These are phyloP conservation scores for Centropyge bicolor DNA, from an alignment of 2,797 vertebrate species.

Conservation along the genomic window DNA sequence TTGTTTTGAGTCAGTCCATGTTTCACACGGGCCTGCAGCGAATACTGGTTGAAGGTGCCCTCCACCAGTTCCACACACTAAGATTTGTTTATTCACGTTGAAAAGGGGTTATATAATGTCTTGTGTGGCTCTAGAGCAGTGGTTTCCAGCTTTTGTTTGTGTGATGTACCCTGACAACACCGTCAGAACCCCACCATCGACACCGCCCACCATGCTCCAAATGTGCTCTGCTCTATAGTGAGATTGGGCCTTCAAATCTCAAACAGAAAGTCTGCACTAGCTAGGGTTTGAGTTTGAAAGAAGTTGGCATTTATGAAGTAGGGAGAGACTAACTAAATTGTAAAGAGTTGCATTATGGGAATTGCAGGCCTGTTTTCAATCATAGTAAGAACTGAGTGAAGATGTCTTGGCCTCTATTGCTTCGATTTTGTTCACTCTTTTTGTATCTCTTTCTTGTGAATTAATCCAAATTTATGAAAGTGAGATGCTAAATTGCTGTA, in stretches of 20 bases:
- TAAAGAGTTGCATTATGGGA: neutral
- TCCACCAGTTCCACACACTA: neutral
- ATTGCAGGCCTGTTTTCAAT: neutral
- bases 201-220: neutral
- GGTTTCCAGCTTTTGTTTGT: neutral
- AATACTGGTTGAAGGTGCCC: neutral
- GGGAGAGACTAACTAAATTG: neutral
- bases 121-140: neutral
- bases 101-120: neutral
- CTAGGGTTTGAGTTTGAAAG: neutral
- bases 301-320: neutral
- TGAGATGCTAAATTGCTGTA: neutral
- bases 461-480: neutral
- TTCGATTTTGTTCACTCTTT: neutral
- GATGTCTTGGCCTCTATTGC: neutral
- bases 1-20: slow-evolving; percentile 9
- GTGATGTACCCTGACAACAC: neutral
- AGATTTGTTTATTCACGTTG: neutral
- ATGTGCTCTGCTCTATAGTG: too few species aligned
- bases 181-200: neutral
- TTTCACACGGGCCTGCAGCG: slow-evolving; percentile 7
- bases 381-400: neutral
- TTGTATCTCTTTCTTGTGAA: neutral
- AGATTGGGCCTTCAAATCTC: neutral
- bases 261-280: neutral